A percentile compares a stretch with the other conserved stretches of the same genome.
phyloP scores from a whole-genome alignment of 2,113 vertebrate species.

The Lichenostomus cassidix region DNA sequence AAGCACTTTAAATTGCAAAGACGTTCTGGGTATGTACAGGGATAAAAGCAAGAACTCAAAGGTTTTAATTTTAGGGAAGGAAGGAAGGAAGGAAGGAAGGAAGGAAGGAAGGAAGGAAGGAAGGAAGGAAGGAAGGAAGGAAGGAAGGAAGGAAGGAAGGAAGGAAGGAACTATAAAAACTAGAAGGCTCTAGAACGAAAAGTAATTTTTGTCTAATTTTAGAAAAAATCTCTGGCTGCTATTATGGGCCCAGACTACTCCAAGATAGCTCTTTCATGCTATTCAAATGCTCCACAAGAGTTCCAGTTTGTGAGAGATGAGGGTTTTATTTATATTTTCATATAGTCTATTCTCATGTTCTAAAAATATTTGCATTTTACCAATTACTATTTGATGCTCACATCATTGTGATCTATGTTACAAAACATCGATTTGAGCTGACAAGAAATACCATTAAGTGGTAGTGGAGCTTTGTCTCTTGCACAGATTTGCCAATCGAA shows the following conservation, averaged over 20 bases:
- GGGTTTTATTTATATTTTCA: neutral
- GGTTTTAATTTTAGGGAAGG: neutral
- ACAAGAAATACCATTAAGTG: neutral
- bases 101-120: no score
- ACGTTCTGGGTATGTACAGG: neutral
- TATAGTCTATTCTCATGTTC: neutral
- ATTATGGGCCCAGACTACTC: neutral
- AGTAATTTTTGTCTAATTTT: neutral
- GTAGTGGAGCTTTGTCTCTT: neutral
- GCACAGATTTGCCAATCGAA: neutral
- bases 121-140: neutral
- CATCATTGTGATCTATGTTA: neutral
- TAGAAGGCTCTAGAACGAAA: neutral
- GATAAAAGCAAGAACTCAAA: neutral
- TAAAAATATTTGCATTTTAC: neutral
- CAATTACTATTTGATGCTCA: neutral
- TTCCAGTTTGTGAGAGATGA: neutral
- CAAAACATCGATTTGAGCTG: neutral
- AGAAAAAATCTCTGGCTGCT: neutral
- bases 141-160: neutral
- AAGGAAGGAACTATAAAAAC: neutral
- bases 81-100: no score
- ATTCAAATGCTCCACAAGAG: neutral
- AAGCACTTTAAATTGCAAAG: neutral
- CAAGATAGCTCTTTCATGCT: neutral